Base-by-base conservation (phyloP, 2,888 invertebrate species). In the Vanessa cardui region DNA sequence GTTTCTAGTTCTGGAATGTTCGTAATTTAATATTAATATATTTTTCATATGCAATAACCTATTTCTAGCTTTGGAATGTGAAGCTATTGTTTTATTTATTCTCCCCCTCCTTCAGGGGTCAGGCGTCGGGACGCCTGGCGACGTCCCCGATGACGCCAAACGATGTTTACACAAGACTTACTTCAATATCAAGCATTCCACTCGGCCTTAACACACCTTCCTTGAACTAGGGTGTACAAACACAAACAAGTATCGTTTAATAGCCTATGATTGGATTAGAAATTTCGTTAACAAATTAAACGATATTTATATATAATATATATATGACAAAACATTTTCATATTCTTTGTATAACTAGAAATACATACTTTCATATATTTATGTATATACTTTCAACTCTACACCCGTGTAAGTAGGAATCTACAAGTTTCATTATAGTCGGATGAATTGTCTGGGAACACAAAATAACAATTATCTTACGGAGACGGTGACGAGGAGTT, bases 121-220 rank as follows among this genome's bases (percentile, higher is more conserved):
- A 68, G 83, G 83, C 85, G 84, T 73, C 83, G 78, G 74, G 80
- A 78, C 76, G 80, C 77, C 80, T 74, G 83, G 77, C 80, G 73
- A 66, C 73, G 66, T 66, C 71, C 64, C 63, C 66, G 69, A 71
- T 72, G 75, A 73, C 73, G 72, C 68, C 72, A 75, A 76, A 65
- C 73, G 59, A 52, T 72, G 69, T 78, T 76, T 75, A 74, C 76
- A 72, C 72, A 71, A 70, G 72, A 75, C 72, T 74, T 72, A 71
- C 69, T 70, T 64, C 68, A 60, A 63, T 71, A 75, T 73, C 56
- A 67, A 73, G 62, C 68, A 64, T 64, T 67, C 47, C 58, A 63
- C 64, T 72, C 50, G 65, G 46, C 66, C 62, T 66, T 59, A 69
- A 66, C 68, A 65, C 46, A 20, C 46, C 54, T 54, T 61, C 52